Evolutionary conservation across 2,888 invertebrate species (phyloP).

Genomic region (Autographa gamma): DNA sequence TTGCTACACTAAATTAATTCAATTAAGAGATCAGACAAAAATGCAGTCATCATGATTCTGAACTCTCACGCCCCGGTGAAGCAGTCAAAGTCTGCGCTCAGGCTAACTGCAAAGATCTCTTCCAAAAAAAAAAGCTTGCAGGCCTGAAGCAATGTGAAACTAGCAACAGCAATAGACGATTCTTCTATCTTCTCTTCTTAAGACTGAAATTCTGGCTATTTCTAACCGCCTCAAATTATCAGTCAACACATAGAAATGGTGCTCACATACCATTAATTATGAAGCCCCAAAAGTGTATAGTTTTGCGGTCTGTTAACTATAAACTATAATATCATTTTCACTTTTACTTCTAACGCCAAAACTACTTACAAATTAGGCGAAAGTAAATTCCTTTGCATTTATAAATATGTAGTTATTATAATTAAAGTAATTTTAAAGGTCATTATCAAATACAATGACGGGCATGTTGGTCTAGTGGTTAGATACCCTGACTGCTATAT

Average conservation of each 20-base stretch:
- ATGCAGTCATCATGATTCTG: background rate
- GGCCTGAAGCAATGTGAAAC: too few species aligned
- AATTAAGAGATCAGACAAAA: background rate
- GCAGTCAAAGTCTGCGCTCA: too few species aligned
- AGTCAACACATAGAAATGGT: slow-evolving; percentile 7
- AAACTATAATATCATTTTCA: slow-evolving; percentile 72
- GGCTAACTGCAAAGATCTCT: too few species aligned
- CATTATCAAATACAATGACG: too few species aligned
- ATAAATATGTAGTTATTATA: slow-evolving; percentile 26
- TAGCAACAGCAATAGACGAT: too few species aligned
- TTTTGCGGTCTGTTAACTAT: slow-evolving; percentile 65
- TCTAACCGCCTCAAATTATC: background rate
- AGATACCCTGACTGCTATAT: too few species aligned
- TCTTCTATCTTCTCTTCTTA: background rate
- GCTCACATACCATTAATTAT: slow-evolving; percentile 31
- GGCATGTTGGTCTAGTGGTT: too few species aligned
- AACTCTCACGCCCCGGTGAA: too few species aligned
- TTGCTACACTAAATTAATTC: too few species aligned
- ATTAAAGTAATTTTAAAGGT: slow-evolving; percentile 47
- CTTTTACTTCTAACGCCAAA: slow-evolving; percentile 67
- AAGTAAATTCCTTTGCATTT: slow-evolving; percentile 59
- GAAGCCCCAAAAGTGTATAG: slow-evolving; percentile 17
- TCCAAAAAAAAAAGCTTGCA: too few species aligned
- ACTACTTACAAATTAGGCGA: slow-evolving; percentile 60
- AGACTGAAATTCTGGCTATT: background rate